Evolutionary conservation across 2,113 vertebrate genomes (phyloP).

Genomic region (Ammodytes dubius): DNA sequence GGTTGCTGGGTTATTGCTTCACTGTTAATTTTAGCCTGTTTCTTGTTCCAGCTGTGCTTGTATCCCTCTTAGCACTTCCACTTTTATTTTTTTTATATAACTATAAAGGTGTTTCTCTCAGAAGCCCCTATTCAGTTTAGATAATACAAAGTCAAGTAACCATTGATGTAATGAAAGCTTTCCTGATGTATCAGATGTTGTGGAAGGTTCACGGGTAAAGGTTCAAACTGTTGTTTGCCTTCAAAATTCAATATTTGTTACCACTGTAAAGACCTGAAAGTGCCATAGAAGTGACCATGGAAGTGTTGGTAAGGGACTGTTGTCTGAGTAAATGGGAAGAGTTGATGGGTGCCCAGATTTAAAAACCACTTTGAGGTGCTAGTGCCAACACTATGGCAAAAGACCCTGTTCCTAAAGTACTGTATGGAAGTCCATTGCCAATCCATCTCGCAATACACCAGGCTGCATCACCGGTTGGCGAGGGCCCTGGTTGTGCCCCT

Average conservation of each 20-base stretch:
- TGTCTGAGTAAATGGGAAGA: slow-evolving; percentile 58
- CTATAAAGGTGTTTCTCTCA: slow-evolving; percentile 40
- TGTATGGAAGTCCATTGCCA: slow-evolving; percentile 37
- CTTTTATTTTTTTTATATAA: slow-evolving; percentile 12
- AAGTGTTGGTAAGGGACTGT: slow-evolving; percentile 69
- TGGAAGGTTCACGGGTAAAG: slow-evolving; percentile 67
- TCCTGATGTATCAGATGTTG: slow-evolving; percentile 47
- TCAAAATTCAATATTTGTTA: slow-evolving; percentile 70
- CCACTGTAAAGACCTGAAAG: slow-evolving; percentile 81
- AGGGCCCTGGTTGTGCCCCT: slow-evolving; percentile 1
- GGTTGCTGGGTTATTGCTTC: slow-evolving; percentile 42
- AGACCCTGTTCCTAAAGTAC: slow-evolving; percentile 36
- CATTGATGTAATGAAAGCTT: slow-evolving; percentile 28
- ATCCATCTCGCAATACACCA: slow-evolving; percentile 16
- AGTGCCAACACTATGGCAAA: slow-evolving; percentile 35
- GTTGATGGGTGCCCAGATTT: slow-evolving; percentile 52
- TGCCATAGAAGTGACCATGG: slow-evolving; percentile 75
- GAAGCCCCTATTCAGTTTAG: slow-evolving; percentile 22
- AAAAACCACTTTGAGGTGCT: slow-evolving; percentile 65
- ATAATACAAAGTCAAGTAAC: slow-evolving; percentile 20
- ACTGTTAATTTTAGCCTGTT: slow-evolving; percentile 66
- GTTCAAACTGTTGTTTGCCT: slow-evolving; percentile 76
- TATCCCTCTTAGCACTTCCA: slow-evolving; percentile 72
- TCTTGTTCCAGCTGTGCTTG: slow-evolving; percentile 75
- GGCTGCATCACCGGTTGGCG: slow-evolving; percentile 18